These are phyloP conservation scores for Cossypha dichroa DNA, from an alignment of 2,797 vertebrate species.

Conservation along the genomic window DNA sequence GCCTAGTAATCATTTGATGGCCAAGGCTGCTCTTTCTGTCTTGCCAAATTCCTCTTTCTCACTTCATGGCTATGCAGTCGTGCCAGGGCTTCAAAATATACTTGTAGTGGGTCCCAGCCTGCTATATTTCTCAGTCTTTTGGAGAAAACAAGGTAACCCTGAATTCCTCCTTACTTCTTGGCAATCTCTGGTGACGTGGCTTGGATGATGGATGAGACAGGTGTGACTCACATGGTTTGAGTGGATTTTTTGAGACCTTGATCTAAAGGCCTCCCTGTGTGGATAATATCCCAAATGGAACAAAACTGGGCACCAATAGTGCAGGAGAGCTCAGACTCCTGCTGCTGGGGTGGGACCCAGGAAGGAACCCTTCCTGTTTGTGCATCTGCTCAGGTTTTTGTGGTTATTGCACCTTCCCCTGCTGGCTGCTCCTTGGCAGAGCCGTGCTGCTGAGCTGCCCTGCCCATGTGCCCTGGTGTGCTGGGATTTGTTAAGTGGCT, in stretches of 20 bases:
- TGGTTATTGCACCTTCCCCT: neutral
- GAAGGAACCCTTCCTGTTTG: neutral
- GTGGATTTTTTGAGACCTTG: neutral
- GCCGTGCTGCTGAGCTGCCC: neutral
- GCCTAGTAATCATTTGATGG: neutral
- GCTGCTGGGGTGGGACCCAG: neutral
- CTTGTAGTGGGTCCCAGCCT: neutral
- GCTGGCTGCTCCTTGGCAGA: neutral
- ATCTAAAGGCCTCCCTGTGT: neutral
- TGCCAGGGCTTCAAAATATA: neutral
- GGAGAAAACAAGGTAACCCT: neutral
- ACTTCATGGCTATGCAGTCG: neutral
- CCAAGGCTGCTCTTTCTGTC: neutral
- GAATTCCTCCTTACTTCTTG: neutral
- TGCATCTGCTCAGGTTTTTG: fast-evolving
- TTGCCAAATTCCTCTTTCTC: neutral
- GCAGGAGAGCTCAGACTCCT: neutral
- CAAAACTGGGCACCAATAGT: fast-evolving
- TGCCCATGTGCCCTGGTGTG: fast-evolving
- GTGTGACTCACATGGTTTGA: neutral
- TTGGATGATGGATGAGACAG: neutral
- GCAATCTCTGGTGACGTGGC: fast-evolving
- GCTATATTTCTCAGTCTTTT: neutral
- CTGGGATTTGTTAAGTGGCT: constrained; percentile 3
- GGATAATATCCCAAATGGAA: neutral